Base-by-base conservation (phyloP, 2,113 vertebrate genomes). In the Lasiurus borealis region DNA sequence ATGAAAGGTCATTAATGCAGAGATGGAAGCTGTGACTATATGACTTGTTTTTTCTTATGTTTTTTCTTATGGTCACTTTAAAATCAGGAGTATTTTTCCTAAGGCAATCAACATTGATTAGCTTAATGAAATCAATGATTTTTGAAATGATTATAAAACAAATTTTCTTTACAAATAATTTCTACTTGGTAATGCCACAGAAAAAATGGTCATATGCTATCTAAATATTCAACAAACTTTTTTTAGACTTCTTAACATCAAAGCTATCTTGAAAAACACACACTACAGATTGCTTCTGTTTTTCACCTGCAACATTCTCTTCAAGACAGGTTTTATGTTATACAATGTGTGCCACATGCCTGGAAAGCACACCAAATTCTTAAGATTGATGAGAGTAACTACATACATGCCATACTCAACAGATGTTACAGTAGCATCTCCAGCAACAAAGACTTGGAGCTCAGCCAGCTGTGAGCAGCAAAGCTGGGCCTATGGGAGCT, bases 371-470 rank as follows among this genome's bases (percentile, higher is more conserved):
- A 85, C 7, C 52, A 52, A 76, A 95, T 93, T 62, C 34, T 18
- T 83, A 90, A 95, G 92, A 94, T 66, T 93, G 88, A 95, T 95
- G 88, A 88, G 16, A 69, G 69, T 52, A 77, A 83, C 85, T n/a
- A 50, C 44, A 86, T 57, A 85, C 3, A 57, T 48, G 64, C 78
- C 77, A 91, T 82, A 86, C 81, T 84, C 83, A 94, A 95, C 91
- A 97, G 95, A 96, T 95, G 94, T 96, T 94, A 90, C 69, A 71
- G 78, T 78, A 91, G 88, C 90, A 90, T 92, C 94, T 95, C 90
- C 69, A 97, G 77, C 68, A 96, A 95, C 92, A 95, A 97, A 97
- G 85, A 82, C 23, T 27, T 96, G 96, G 96, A 92, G 44, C 46
- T 83, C n/a, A 44, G 90, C 94, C 96, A 97, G 57, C 71, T 85